Evolutionary conservation across 2,888 invertebrate genomes (phyloP).

Genomic region (Pycnomerus fuliginosus): DNA sequence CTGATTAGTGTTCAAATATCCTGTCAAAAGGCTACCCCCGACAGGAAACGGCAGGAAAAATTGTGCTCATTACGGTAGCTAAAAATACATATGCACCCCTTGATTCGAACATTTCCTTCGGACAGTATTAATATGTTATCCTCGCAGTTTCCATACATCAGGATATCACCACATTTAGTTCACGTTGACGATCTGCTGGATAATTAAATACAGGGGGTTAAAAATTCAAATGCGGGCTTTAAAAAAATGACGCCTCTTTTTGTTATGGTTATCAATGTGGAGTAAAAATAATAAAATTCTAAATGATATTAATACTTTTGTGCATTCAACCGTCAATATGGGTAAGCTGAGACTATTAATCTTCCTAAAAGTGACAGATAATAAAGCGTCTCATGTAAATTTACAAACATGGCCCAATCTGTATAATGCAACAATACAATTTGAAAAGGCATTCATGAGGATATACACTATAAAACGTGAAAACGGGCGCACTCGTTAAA

Average conservation of each 20-base stretch:
- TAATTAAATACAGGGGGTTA: slow-evolving; percentile 8
- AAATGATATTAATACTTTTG: slow-evolving; percentile 39
- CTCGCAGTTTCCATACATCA: slow-evolving; percentile 43
- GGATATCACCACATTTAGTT: slow-evolving; percentile 46
- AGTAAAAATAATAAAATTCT: slow-evolving; percentile 32
- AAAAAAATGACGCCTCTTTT: not conserved
- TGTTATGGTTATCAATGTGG: slow-evolving; percentile 2
- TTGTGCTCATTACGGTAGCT: slow-evolving; percentile 47
- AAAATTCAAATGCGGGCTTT: slow-evolving; percentile 5
- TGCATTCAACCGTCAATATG: slow-evolving; percentile 35
- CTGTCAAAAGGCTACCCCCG: slow-evolving; percentile 45
- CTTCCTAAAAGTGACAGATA: slow-evolving; percentile 47
- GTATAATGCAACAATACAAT: slow-evolving; percentile 47
- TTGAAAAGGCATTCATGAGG: slow-evolving; percentile 29
- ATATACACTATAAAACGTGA: slow-evolving; percentile 45
- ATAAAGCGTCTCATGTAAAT: slow-evolving; percentile 46
- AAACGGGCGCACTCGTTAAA: slow-evolving; percentile 46
- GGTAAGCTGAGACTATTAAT: slow-evolving; percentile 29
- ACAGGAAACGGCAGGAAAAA: slow-evolving; percentile 47
- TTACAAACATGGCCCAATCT: slow-evolving; percentile 46
- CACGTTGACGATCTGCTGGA: slow-evolving; percentile 4
- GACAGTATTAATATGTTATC: slow-evolving; percentile 51
- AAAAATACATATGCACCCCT: slow-evolving; percentile 53
- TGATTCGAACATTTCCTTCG: slow-evolving; percentile 49
- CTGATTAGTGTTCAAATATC: slow-evolving; percentile 51